A percentile compares a stretch with the other conserved stretches of the same genome.
Conservation (phyloP, 2,888 invertebrate genomes). For the Callimorpha dominula region DNA sequence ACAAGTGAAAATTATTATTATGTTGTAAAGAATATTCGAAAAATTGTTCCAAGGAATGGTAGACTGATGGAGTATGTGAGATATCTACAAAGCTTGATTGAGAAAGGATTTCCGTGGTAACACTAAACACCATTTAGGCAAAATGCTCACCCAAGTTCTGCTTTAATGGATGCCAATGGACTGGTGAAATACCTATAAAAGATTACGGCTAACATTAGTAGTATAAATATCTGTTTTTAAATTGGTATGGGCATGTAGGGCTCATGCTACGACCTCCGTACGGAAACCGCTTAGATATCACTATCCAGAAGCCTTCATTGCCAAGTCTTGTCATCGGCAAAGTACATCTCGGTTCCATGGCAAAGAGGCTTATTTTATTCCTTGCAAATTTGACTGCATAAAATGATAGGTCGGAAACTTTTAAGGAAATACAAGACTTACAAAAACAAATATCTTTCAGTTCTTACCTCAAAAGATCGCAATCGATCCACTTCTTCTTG, state of each 20-base stretch:
- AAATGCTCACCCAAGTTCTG: background rate
- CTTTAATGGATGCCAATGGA: background rate
- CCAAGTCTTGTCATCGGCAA: background rate
- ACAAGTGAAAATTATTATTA: slow-evolving; percentile 44
- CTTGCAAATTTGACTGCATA: background rate
- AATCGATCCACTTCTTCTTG: too few relatives aligned
- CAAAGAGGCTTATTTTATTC: background rate
- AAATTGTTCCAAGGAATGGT: background rate
- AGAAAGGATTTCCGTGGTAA: too few relatives aligned
- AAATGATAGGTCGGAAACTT: background rate
- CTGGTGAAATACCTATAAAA: background rate
- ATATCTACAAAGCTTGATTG: too few relatives aligned
- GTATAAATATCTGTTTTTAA: background rate
- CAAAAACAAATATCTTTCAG: background rate
- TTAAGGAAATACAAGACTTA: background rate
- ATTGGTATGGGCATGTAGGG: background rate
- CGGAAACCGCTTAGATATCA: background rate
- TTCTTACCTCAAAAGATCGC: too few relatives aligned
- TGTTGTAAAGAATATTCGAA: background rate
- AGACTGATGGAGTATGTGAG: too few relatives aligned
- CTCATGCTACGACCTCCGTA: background rate
- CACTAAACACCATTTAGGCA: background rate
- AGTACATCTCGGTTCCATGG: background rate
- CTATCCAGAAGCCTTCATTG: background rate
- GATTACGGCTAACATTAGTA: background rate